Evolutionary conservation across 2,113 vertebrate genomes (phyloP).

Genomic region (Glaucomys volans): DNA sequence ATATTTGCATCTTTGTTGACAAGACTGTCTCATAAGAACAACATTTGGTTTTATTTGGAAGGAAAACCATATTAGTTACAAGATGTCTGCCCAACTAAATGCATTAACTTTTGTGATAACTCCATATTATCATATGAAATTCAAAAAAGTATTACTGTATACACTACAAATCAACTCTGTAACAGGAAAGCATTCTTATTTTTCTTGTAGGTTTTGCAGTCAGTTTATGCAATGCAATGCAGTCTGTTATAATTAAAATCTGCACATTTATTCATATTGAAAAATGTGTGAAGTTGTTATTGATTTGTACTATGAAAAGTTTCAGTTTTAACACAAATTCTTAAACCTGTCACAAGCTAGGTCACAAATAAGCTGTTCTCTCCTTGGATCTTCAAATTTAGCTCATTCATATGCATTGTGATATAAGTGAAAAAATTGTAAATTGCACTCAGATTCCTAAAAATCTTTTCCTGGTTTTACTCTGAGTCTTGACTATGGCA

Average conservation of each 20-base stretch:
- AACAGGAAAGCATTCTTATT: neutral
- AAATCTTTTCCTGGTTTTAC: neutral
- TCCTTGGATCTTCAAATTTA: constrained; percentile 6
- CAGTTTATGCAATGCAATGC: neutral
- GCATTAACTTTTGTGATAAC: neutral
- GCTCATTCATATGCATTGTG: neutral
- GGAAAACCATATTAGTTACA: neutral
- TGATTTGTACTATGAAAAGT: constrained; percentile 5
- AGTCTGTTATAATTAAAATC: neutral
- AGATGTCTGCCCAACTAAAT: constrained; percentile 9
- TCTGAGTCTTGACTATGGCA: constrained; percentile 21
- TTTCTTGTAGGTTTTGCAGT: neutral
- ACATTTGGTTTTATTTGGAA: constrained; percentile 18
- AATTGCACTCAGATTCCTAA: neutral
- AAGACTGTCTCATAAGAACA: neutral
- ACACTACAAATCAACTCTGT: constrained; percentile 9
- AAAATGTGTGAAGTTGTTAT: constrained; percentile 24
- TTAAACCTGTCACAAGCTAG: neutral
- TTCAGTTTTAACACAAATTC: neutral
- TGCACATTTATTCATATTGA: neutral
- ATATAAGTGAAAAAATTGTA: neutral
- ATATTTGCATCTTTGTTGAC: neutral
- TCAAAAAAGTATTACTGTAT: neutral
- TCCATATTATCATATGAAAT: neutral
- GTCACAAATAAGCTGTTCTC: neutral